Base-by-base conservation (phyloP, 2,113 vertebrate genomes). In the Rhabdornis inornatus region DNA sequence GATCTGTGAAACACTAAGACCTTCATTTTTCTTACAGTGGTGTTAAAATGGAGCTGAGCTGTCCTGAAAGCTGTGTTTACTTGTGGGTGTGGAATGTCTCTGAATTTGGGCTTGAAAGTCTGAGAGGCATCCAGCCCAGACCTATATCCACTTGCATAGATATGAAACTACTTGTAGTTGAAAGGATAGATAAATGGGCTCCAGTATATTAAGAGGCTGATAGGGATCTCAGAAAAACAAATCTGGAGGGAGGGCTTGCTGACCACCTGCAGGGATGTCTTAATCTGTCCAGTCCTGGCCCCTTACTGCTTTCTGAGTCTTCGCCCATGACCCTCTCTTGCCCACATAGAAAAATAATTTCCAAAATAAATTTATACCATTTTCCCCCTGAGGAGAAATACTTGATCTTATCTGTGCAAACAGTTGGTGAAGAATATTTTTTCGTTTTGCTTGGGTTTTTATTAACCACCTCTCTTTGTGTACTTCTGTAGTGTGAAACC, bases 401-500 rank as follows among this genome's bases (percentile, higher is more conserved):
- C 22, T 84, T 65, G 3, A 53, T 56, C 37, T 81, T 37, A 45
- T 61, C 39, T 74, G 15, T 4, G 6, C 40, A 71, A 63, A 74
- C 5, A 35, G 27, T 49, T 79, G 33, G 19, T 65, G 18, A 80
- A 70, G 35, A 52, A 39, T 40, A 49, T 33, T 25, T 47, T 57
- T 15, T 39, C 37, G 45, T 1, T 1, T 56, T n/a, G 4, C 39
- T 83, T 70, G 18, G 6, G 25, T 39, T 81, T 87, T 74, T 75
- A 47, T 74, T 95, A 90, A 95, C 37, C 9, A 25, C 64, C 27
- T 89, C 23, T 89, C 59, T 87, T 52, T 91, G 22, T 91, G 23
- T 91, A 27, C 87, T 97, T 97, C 93, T 40, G 7, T 97, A 99
- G 99, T 47, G 98, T 99, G 98, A 99, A 99, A 97, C 99, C 99